These are phyloP conservation scores for Eupithecia exiguata DNA, from an alignment of 2,888 invertebrate genomes.

Conservation along the genomic window DNA sequence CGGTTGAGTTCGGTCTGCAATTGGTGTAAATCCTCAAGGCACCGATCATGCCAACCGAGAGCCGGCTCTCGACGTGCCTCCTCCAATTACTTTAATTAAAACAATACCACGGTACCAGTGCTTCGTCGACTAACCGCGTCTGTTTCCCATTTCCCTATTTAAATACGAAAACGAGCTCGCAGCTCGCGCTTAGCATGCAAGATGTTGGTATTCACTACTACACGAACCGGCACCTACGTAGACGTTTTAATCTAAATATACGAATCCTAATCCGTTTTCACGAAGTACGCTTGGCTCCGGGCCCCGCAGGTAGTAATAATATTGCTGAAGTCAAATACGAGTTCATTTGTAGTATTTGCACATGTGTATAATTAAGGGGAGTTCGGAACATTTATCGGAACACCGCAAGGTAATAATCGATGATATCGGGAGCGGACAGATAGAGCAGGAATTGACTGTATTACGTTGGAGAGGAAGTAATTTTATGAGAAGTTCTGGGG, in stretches of 20 bases:
- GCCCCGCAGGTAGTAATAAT: slow-evolving; percentile 42
- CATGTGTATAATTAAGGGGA: slow-evolving; percentile 35
- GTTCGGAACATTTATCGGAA: slow-evolving; percentile 28
- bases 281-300: slow-evolving; percentile 34
- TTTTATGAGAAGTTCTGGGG: slow-evolving; percentile 53
- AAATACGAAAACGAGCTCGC: slow-evolving; percentile 82
- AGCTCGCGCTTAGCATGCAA: slow-evolving; percentile 76
- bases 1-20: slow-evolving; percentile 76
- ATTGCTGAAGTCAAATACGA: slow-evolving; percentile 41
- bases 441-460: not conserved
- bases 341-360: slow-evolving; percentile 38
- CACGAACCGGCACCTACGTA: slow-evolving; percentile 58
- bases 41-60: slow-evolving; percentile 80
- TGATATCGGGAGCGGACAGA: slow-evolving; percentile 21
- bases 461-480: slow-evolving; percentile 2
- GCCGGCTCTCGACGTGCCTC: slow-evolving; percentile 79
- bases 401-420: slow-evolving; percentile 22
- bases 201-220: slow-evolving; percentile 74
- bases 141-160: slow-evolving; percentile 84
- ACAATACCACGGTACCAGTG: slow-evolving; percentile 81
- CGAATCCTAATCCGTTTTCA: slow-evolving; percentile 48
- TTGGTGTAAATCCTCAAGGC: slow-evolving; percentile 83
- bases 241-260: slow-evolving; percentile 49
- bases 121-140: slow-evolving; percentile 80
- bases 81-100: slow-evolving; percentile 85